Evolutionary conservation across 2,888 invertebrate species (phyloP).

Genomic region (Hanleya hanleyi): DNA sequence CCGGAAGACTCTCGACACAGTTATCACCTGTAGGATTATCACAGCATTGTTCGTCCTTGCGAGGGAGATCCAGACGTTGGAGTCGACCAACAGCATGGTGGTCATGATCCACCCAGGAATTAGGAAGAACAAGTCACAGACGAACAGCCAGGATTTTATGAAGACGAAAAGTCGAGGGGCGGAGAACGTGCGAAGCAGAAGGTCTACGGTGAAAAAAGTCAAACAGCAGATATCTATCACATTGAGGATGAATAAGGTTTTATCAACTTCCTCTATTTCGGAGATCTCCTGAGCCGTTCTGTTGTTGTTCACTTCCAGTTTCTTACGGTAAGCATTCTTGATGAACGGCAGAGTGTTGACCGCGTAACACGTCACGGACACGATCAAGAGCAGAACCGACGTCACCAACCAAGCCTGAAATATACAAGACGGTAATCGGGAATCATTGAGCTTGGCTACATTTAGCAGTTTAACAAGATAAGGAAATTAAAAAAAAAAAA

Average conservation of each 20-base stretch:
- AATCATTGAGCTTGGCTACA: too few species aligned
- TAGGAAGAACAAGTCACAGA: neutral
- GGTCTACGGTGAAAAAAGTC: neutral
- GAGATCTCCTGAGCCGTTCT: too few species aligned
- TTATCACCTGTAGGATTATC: neutral
- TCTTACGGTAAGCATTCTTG: neutral
- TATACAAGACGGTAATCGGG: too few species aligned
- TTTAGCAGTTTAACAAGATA: too few species aligned
- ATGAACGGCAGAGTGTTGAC: neutral
- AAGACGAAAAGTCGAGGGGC: neutral
- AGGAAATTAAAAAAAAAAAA: too few species aligned
- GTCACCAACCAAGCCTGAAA: neutral
- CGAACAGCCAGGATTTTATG: neutral
- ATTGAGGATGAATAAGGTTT: neutral
- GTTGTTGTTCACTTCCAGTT: neutral
- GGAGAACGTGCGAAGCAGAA: neutral
- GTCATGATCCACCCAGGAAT: neutral
- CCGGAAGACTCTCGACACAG: neutral
- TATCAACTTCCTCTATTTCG: neutral
- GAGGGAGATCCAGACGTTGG: neutral
- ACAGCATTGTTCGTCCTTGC: neutral
- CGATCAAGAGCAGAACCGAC: neutral
- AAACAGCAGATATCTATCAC: neutral
- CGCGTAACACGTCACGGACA: neutral
- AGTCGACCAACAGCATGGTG: neutral